Percentiles rank a stretch among this genome's conserved stretches.
These are phyloP conservation scores for Palythoa grandiflora DNA, from an alignment of 92 coral and sea anemone genomes.

Conservation along the genomic window DNA sequence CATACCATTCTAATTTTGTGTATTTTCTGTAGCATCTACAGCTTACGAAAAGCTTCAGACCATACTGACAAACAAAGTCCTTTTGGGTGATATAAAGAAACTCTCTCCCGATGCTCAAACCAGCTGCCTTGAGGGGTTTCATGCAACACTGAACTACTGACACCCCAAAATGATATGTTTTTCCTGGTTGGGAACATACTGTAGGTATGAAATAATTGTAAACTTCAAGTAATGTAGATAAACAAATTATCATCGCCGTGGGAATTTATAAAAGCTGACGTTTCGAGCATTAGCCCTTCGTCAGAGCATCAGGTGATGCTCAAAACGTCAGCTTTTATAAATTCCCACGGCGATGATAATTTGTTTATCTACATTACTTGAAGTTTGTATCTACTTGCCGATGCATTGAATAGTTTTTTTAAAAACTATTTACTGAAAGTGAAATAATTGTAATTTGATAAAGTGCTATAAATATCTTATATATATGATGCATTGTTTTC, in stretches of 20 bases:
- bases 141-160: background rate
- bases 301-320: no score
- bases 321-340: no score
- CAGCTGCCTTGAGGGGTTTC: background rate
- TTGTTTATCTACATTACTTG: no score
- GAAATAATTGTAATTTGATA: background rate
- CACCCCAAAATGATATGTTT: background rate
- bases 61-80: background rate
- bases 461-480: background rate
- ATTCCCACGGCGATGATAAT: no score
- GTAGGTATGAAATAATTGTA: conserved; percentile 2
- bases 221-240: no score
- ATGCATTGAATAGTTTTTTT: no score
- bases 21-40: background rate
- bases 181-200: conserved; percentile 1
- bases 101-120: background rate
- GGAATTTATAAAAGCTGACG: no score
- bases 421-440: no score
- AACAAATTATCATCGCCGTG: no score
- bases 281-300: no score
- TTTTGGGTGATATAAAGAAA: background rate
- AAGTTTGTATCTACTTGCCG: no score
- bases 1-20: background rate
- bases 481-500: background rate
- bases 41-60: background rate